Percentiles rank a stretch among this genome's conserved stretches.
These are phyloP conservation scores for Ciconia stormi DNA, from an alignment of 2,113 vertebrate species.

Conservation along the genomic window DNA sequence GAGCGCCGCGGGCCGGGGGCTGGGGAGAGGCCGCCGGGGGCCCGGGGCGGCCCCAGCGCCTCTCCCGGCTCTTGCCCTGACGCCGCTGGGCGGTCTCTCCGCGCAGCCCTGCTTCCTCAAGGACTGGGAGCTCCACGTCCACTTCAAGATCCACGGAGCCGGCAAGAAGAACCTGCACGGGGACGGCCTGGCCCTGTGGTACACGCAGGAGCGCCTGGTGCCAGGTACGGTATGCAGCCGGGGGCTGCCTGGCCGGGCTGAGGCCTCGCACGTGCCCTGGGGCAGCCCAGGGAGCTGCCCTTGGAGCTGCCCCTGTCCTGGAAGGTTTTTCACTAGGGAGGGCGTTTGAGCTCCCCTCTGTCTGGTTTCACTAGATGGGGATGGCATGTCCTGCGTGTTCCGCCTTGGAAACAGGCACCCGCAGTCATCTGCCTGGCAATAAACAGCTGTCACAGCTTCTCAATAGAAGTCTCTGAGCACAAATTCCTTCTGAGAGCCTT, in stretches of 20 bases:
- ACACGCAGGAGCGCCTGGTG: constrained; percentile 88
- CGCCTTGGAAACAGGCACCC: background rate
- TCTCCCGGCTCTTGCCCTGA: background rate
- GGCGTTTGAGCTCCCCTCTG: background rate
- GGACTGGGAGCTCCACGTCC: constrained; percentile 98
- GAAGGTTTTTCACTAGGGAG: background rate
- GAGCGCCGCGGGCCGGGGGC: no score
- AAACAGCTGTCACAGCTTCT: background rate
- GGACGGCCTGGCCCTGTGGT: constrained; percentile 96
- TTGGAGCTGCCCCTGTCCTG: no score
- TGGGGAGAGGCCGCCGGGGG: background rate
- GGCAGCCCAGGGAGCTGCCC: no score
- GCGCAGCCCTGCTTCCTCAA: constrained; percentile 92
- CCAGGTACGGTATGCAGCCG: constrained; percentile 68
- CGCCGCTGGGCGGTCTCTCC: background rate
- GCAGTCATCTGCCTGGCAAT: background rate
- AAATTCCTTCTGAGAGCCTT: background rate
- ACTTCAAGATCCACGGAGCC: constrained; percentile 91
- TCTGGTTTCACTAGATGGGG: fast-evolving
- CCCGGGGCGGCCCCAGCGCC: background rate
- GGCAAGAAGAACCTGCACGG: constrained; percentile 97
- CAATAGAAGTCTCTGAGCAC: background rate
- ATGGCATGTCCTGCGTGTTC: background rate
- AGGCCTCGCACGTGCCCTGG: fast-evolving
- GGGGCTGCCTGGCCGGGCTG: fast-evolving